phyloP scores from a whole-genome alignment of 2,888 invertebrate genomes.

The Anagyrus pseudococci region DNA sequence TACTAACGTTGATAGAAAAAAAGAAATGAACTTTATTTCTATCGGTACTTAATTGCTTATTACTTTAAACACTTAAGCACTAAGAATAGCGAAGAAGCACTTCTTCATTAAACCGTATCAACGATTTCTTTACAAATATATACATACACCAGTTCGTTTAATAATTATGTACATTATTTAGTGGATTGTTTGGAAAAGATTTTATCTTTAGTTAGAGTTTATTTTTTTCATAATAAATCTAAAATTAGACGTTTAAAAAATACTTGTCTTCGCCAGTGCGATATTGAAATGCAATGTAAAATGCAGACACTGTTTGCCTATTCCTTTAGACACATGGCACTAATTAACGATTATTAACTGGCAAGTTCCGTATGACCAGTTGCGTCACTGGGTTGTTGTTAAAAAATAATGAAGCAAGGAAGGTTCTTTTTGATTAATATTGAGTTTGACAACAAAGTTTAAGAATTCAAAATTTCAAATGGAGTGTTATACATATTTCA shows the following conservation, averaged over 20 bases:
- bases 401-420: slow-evolving; percentile 18
- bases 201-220: slow-evolving; percentile 11
- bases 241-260: slow-evolving; percentile 13
- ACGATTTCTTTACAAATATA: slow-evolving; percentile 41
- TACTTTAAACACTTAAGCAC: slow-evolving; percentile 23
- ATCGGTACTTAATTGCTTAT: too few species aligned
- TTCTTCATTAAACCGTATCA: slow-evolving; percentile 18
- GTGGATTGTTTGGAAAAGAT: slow-evolving; percentile 4
- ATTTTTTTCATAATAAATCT: slow-evolving; percentile 14
- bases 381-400: slow-evolving; percentile 31
- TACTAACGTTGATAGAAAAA: slow-evolving; percentile 19
- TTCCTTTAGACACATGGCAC: slow-evolving; percentile 33
- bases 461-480: too few species aligned
- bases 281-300: slow-evolving; percentile 27
- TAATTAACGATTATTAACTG: slow-evolving; percentile 36
- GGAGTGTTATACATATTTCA: too few species aligned
- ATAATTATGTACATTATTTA: slow-evolving; percentile 36
- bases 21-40: slow-evolving; percentile 4
- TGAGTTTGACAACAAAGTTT: too few species aligned
- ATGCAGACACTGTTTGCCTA: slow-evolving; percentile 18
- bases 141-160: slow-evolving; percentile 34
- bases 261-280: slow-evolving; percentile 1
- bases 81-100: slow-evolving; percentile 28
- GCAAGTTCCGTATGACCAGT: slow-evolving; percentile 33
- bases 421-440: slow-evolving; percentile 13